Base-by-base conservation (phyloP, 2,888 invertebrate genomes). In the Xanthia togata region DNA sequence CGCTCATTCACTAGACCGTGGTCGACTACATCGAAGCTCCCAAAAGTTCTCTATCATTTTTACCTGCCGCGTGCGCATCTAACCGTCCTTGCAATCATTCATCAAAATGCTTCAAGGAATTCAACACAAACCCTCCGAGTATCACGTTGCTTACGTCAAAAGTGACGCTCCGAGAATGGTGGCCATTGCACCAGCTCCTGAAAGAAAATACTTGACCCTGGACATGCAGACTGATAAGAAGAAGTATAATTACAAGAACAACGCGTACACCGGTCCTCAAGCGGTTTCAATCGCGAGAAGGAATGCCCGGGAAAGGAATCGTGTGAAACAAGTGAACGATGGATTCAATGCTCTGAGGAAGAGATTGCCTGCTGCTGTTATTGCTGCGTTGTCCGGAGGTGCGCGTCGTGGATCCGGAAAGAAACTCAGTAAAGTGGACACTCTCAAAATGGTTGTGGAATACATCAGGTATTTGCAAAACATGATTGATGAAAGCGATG, bases 261-360 rank as follows among this genome's bases (percentile, higher is more conserved):
- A 96, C 47, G 88, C 92, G 4, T 94, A 93, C 80, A 91, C 97
- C 0, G 97, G 97, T 63, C 97, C 98, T 87, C 98, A 98, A 89
- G 97, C 98, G 73, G 98, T 98, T 53, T 98, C 99, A 0, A 99
- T 99, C 26, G 98, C 98, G 0, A 97, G 99, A 74, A 97, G 99
- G 89, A 99, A 99, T 94, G 99, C 99, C n/a, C 97, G 99, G 26
- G 99, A 99, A 94, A 97, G 99, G 87, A 99, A 99, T 93, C 98
- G 99, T 82, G 99, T 99, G 79, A 99, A 99, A 95, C 99, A 99
- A 97, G 99, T 99, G 92, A 99, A 99, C 96, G 98, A 98, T 91
- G 99, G 99, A 81, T 99, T 99, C 92, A 98, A 98, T 76, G 98
- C 98, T 65, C 95, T 99, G 59, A 97, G 99, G 73, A 98, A 98